phyloP scores from a whole-genome alignment of 2,113 vertebrate genomes.

The Rhipidura dahli region DNA sequence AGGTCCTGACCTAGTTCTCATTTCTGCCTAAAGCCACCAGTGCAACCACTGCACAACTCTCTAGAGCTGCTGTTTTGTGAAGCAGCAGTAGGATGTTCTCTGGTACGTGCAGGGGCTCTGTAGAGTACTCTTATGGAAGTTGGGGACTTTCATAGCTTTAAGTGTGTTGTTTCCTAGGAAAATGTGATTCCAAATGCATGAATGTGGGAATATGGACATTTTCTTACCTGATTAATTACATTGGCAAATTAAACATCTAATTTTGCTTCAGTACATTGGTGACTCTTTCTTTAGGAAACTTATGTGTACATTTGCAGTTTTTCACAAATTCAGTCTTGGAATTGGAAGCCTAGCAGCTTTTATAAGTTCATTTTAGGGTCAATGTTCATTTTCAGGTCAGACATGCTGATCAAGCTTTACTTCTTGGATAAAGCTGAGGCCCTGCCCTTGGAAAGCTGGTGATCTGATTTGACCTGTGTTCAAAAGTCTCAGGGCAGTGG shows the following conservation, averaged over 20 bases:
- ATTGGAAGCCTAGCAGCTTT: neutral
- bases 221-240: neutral
- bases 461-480: constrained; percentile 28
- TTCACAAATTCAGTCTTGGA: neutral
- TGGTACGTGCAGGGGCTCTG: neutral
- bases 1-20: neutral
- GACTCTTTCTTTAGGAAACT: neutral
- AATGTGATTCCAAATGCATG: neutral
- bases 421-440: neutral
- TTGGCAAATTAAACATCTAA: neutral
- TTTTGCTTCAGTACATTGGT: neutral
- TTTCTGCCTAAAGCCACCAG: neutral
- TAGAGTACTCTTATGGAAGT: neutral
- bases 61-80: neutral
- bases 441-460: neutral
- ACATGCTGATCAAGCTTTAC: neutral
- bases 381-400: neutral
- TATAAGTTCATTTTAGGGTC: neutral
- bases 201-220: neutral
- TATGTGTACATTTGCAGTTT: neutral
- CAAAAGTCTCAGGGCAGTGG: neutral
- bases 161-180: neutral
- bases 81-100: neutral
- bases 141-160: neutral
- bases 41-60: rapidly evolving